Percentiles rank a stretch among this genome's conserved stretches.
phyloP scores from a whole-genome alignment of 2,888 invertebrate species.

The Agriopis leucophaearia region DNA sequence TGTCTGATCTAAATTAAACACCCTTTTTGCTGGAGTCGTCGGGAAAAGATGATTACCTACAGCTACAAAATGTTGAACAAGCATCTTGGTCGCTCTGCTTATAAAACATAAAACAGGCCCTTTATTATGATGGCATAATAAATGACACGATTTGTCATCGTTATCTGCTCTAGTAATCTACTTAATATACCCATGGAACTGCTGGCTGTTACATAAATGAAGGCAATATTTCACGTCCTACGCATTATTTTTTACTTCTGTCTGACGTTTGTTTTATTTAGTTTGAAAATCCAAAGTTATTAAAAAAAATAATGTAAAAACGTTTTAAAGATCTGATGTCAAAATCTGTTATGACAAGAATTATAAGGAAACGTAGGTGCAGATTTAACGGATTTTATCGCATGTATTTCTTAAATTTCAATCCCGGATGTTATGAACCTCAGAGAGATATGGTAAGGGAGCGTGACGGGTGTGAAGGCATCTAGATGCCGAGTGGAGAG shows the following conservation, averaged over 20 bases:
- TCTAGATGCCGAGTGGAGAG: too few species aligned
- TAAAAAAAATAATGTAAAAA: too few species aligned
- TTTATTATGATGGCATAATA: constrained; percentile 20
- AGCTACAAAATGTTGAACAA: neutral
- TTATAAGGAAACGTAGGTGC: too few species aligned
- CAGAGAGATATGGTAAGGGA: too few species aligned
- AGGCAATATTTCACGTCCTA: constrained; percentile 7
- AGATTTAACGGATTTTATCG: too few species aligned
- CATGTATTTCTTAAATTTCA: too few species aligned
- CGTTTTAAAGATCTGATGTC: too few species aligned
- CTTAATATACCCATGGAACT: constrained; percentile 24
- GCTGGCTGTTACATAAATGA: constrained; percentile 7
- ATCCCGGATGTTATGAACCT: too few species aligned
- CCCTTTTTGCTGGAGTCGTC: too few species aligned
- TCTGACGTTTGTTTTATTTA: neutral
- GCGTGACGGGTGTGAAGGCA: too few species aligned
- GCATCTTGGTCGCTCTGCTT: neutral
- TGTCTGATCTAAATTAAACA: too few species aligned
- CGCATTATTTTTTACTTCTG: constrained; percentile 15
- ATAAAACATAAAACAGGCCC: constrained; percentile 14
- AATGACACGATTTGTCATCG: constrained; percentile 30
- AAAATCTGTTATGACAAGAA: too few species aligned
- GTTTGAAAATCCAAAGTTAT: neutral
- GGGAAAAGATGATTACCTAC: neutral
- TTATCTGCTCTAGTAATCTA: constrained; percentile 21